These are phyloP conservation scores for Trilocha varians DNA, from an alignment of 2,888 invertebrate species.

Conservation along the genomic window DNA sequence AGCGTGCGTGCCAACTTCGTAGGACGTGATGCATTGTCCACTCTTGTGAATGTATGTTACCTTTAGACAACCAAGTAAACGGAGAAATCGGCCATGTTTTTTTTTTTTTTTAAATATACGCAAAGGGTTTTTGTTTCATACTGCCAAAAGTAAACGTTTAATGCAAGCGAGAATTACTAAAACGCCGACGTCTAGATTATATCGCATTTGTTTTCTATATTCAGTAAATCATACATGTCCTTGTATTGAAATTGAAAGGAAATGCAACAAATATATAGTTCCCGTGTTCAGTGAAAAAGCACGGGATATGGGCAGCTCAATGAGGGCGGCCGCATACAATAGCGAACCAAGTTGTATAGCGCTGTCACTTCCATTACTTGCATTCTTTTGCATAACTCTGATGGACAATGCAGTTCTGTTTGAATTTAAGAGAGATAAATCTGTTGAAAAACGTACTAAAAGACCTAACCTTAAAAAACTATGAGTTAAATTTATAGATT, in stretches of 20 bases:
- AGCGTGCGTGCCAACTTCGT: constrained; percentile 34
- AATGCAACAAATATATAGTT: constrained; percentile 18
- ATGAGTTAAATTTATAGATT: no score
- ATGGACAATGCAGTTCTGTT: constrained; percentile 43
- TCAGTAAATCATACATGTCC: background rate
- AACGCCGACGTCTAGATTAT: background rate
- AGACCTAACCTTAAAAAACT: no score
- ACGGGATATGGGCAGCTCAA: constrained; percentile 41
- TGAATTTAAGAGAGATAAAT: no score
- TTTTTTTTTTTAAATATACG: background rate
- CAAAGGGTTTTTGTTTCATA: no score
- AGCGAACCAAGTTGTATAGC: constrained; percentile 22
- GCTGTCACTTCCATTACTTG: constrained; percentile 57
- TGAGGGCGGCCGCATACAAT: constrained; percentile 47
- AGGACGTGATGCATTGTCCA: constrained; percentile 52
- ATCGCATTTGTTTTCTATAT: background rate
- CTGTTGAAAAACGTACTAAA: no score
- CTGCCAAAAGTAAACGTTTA: no score
- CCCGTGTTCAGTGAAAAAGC: constrained; percentile 19
- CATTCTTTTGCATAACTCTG: constrained; percentile 51
- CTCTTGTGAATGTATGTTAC: constrained; percentile 34
- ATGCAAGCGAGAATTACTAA: background rate
- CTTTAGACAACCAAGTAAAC: constrained; percentile 15
- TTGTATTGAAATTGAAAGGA: constrained; percentile 5
- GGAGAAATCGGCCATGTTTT: background rate